These are phyloP conservation scores for Aphodius granarius DNA, from an alignment of 2,888 invertebrate genomes.

Conservation along the genomic window DNA sequence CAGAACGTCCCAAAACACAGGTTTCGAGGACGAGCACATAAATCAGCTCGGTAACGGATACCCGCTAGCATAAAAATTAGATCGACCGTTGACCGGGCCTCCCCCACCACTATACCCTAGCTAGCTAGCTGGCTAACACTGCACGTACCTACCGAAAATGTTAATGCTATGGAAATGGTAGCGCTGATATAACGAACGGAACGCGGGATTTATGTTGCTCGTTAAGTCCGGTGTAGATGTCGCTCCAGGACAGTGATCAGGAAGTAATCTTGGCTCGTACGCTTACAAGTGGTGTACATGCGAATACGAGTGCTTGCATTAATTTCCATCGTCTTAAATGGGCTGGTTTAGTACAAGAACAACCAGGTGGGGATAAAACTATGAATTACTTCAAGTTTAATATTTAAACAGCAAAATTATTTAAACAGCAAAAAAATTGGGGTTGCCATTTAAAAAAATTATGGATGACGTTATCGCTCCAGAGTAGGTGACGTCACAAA, in stretches of 20 bases:
- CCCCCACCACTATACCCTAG: neutral
- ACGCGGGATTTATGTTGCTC: slow-evolving; percentile 8
- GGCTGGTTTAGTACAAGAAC: neutral
- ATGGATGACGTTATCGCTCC: no score
- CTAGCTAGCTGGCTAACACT: neutral
- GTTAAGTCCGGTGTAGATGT: neutral
- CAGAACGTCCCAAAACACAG: slow-evolving; percentile 13
- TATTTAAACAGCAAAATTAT: no score
- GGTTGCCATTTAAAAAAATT: no score
- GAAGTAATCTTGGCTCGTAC: neutral
- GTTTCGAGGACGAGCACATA: slow-evolving; percentile 7
- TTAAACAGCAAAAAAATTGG: no score
- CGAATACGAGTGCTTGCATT: neutral
- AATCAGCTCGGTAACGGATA: slow-evolving; percentile 3
- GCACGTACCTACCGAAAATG: slow-evolving; percentile 1
- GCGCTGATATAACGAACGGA: slow-evolving; percentile 12
- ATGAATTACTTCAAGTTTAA: no score
- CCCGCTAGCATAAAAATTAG: slow-evolving; percentile 14
- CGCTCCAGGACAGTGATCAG: neutral
- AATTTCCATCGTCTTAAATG: neutral
- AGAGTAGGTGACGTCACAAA: no score
- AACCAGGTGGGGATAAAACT: no score
- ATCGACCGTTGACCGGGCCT: slow-evolving; percentile 8
- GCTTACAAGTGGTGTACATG: neutral
- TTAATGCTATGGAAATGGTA: slow-evolving; percentile 8